Percentiles rank a stretch among this genome's conserved stretches.
Evolutionary conservation across 1,140 invertebrate genomes (phyloP).

Genomic region (Hycleus cichorii): DNA sequence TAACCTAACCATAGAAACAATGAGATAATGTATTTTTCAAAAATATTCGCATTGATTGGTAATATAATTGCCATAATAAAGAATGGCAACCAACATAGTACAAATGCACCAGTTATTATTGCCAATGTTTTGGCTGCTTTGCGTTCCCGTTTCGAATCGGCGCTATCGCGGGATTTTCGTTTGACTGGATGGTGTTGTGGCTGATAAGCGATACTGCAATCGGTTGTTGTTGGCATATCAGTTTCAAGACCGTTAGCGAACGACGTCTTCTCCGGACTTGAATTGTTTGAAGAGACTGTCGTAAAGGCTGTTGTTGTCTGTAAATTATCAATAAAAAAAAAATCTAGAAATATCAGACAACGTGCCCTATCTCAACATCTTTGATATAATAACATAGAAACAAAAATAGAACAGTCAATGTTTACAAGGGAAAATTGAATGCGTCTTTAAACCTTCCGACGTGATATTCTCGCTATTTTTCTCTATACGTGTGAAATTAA

Average conservation of each 20-base stretch:
- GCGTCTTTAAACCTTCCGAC: too few species aligned
- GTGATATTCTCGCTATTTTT: too few species aligned
- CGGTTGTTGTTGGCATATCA: conserved; percentile 54
- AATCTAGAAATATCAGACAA: too few species aligned
- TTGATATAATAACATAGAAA: too few species aligned
- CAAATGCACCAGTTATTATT: conserved; percentile 84
- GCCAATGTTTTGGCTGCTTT: conserved; percentile 88
- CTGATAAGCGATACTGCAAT: conserved; percentile 36
- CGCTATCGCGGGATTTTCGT: conserved; percentile 57
- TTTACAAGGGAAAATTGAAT: too few species aligned
- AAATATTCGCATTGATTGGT: conserved; percentile 55
- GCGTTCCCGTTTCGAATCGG: conserved; percentile 74
- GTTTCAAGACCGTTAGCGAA: conserved; percentile 61
- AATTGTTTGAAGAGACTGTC: conserved; percentile 61
- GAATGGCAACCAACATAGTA: conserved; percentile 83
- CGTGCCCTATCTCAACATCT: too few species aligned
- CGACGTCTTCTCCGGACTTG: conserved; percentile 59
- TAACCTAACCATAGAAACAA: conserved; percentile 78
- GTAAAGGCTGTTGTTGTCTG: conserved; percentile 53
- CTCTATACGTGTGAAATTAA: too few species aligned
- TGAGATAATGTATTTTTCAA: conserved; percentile 51
- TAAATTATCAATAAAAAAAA: too few species aligned
- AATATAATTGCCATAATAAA: conserved; percentile 81
- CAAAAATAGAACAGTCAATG: too few species aligned
- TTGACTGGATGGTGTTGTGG: conserved; percentile 41